These are phyloP conservation scores for Pao palembangensis DNA, from an alignment of 2,113 vertebrate genomes.

Conservation along the genomic window DNA sequence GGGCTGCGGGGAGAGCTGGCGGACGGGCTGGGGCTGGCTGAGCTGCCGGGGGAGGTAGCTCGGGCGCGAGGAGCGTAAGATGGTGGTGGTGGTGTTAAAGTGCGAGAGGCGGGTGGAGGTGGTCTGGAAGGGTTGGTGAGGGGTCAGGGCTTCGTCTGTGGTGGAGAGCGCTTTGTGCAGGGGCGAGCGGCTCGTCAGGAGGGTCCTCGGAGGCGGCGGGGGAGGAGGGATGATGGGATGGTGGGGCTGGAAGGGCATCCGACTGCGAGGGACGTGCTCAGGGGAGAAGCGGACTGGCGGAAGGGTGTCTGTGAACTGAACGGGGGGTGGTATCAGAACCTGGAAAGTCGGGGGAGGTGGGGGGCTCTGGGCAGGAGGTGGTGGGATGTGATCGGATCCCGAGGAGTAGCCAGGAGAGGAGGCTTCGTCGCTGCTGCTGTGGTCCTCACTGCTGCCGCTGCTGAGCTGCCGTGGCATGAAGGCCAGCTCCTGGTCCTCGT, in stretches of 20 bases:
- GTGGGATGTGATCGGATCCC: conserved; percentile 85
- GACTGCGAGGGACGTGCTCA: conserved; percentile 71
- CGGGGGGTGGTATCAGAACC: conserved; percentile 74
- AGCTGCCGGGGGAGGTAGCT: conserved; percentile 75
- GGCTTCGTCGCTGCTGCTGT: conserved; percentile 91
- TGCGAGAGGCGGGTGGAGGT: conserved; percentile 19
- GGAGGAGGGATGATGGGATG: conserved; percentile 78
- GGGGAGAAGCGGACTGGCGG: conserved; percentile 69
- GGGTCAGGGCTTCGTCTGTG: conserved; percentile 45
- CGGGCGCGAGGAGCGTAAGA: conserved; percentile 50
- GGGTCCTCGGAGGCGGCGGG: conserved; percentile 70
- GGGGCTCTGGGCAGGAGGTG: conserved; percentile 82
- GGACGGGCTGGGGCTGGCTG: conserved; percentile 62
- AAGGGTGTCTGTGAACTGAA: conserved; percentile 80
- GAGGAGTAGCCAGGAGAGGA: conserved; percentile 91
- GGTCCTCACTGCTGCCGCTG: conserved; percentile 87
- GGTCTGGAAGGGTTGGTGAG: conserved; percentile 44
- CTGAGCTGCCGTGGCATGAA: conserved; percentile 80
- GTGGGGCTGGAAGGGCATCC: conserved; percentile 74
- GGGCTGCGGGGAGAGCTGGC: conserved; percentile 56
- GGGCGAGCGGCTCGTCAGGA: conserved; percentile 57
- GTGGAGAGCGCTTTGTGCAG: conserved; percentile 57
- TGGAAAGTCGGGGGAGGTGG: conserved; percentile 79
- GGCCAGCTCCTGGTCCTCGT: conserved; percentile 85
- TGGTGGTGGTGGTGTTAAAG: conserved; percentile 41